phyloP scores from a whole-genome alignment of 2,113 vertebrate genomes.

The Hemibagrus wyckioides region DNA sequence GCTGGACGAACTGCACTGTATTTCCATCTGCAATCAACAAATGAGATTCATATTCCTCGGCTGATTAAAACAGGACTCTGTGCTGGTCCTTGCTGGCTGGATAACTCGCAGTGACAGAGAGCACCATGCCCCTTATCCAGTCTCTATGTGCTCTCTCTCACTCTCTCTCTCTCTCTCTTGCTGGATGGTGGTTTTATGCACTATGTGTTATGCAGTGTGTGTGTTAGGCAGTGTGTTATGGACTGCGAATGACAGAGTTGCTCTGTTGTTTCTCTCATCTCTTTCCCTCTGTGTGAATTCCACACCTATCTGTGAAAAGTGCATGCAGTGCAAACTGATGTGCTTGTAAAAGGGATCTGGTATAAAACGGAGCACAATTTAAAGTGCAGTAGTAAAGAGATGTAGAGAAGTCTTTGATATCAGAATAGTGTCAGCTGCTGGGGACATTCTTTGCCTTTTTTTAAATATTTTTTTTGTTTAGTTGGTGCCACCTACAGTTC shows the following conservation, averaged over 20 bases:
- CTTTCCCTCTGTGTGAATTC: conserved; percentile 33
- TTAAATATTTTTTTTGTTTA: neutral
- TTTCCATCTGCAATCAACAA: conserved; percentile 28
- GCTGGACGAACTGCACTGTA: conserved; percentile 22
- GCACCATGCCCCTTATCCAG: no score
- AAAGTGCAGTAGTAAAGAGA: neutral
- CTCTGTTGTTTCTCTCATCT: conserved; percentile 2
- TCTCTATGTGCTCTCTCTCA: neutral
- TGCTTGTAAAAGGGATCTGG: neutral
- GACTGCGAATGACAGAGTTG: neutral
- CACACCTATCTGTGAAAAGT: conserved; percentile 29
- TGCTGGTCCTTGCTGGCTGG: neutral
- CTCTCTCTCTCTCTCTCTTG: neutral
- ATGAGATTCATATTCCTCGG: conserved; percentile 22
- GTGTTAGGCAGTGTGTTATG: neutral
- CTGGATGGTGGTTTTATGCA: neutral
- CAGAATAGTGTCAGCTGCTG: neutral
- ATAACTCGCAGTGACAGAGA: neutral
- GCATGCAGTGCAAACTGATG: neutral
- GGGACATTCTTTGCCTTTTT: neutral
- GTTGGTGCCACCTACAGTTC: conserved; percentile 15
- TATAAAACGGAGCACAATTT: neutral
- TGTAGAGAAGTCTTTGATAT: neutral
- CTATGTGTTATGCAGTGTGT: neutral
- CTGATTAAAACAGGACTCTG: neutral